These are phyloP conservation scores for Cyclina sinensis DNA, from an alignment of 1,140 invertebrate genomes.

Conservation along the genomic window DNA sequence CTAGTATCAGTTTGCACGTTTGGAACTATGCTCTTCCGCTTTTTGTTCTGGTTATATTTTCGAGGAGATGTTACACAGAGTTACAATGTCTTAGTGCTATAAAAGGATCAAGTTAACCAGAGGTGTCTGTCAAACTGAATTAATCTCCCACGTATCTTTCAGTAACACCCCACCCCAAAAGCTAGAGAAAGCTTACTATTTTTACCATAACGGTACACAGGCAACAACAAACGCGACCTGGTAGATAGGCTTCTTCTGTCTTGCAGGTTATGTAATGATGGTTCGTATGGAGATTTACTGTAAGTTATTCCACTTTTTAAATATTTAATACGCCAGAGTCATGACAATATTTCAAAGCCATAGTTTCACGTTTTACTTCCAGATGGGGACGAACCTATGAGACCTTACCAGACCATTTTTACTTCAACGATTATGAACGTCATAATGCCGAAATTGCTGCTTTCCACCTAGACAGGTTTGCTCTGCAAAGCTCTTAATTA, in stretches of 20 bases:
- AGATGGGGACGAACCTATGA: constrained; percentile 98
- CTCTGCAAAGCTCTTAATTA: constrained; percentile 79
- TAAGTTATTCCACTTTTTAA: not conserved
- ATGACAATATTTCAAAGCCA: not conserved
- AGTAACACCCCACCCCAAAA: too few species aligned
- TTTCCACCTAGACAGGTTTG: constrained; percentile 98
- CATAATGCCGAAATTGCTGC: constrained; percentile 99
- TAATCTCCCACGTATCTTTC: too few species aligned
- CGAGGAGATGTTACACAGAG: too few species aligned
- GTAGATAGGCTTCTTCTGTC: not conserved
- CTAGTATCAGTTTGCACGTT: too few species aligned
- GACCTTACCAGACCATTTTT: constrained; percentile 99
- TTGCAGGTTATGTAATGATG: not conserved
- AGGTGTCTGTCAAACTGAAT: too few species aligned
- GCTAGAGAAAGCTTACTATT: too few species aligned
- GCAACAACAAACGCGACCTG: too few species aligned
- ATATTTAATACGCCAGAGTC: not conserved
- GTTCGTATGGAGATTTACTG: not conserved
- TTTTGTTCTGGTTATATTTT: too few species aligned
- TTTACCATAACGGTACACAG: too few species aligned
- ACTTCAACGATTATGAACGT: constrained; percentile 99
- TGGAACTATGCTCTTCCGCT: too few species aligned
- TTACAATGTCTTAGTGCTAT: too few species aligned
- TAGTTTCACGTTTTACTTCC: constrained; percentile 82
- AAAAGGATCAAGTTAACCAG: too few species aligned